A percentile compares a stretch with the other conserved stretches of the same genome.
These are phyloP conservation scores for Tenualosa thibaudeaui DNA, from an alignment of 2,797 vertebrate genomes.

Conservation along the genomic window DNA sequence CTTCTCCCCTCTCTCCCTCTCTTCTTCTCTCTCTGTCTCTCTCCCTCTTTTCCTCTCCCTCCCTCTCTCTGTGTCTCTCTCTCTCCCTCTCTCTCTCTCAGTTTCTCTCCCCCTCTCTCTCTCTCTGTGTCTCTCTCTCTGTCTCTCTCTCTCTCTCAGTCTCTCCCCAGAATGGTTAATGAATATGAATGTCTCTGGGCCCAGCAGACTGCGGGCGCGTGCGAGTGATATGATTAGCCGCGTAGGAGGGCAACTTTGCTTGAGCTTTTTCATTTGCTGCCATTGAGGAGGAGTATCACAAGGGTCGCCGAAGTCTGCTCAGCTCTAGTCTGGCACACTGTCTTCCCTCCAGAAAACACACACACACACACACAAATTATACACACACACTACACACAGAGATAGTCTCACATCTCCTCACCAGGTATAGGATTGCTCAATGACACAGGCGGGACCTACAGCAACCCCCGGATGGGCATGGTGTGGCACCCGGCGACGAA, in stretches of 20 bases:
- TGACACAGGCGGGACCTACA: neutral
- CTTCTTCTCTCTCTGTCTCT: neutral
- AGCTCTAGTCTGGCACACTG: neutral
- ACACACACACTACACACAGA: neutral
- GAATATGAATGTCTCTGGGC: neutral
- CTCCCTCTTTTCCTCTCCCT: constrained; percentile 8
- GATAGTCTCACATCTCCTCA: neutral
- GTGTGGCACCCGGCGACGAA: neutral
- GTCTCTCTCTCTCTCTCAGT: neutral
- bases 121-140: neutral
- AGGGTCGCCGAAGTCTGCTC: neutral
- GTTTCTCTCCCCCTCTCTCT: neutral
- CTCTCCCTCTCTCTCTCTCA: neutral
- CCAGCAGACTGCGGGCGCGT: neutral
- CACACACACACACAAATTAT: neutral
- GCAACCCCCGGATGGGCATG: neutral
- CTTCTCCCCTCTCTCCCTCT: neutral
- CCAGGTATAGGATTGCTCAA: neutral
- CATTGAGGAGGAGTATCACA: constrained; percentile 7
- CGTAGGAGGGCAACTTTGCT: constrained; percentile 3
- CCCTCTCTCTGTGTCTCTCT: neutral
- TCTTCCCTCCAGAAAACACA: neutral
- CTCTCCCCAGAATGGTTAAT: constrained; percentile 5
- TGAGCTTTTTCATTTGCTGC: neutral
- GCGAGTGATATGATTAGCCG: constrained; percentile 14